phyloP scores from a whole-genome alignment of 2,888 invertebrate genomes.

The Temnothorax ravouxi region DNA sequence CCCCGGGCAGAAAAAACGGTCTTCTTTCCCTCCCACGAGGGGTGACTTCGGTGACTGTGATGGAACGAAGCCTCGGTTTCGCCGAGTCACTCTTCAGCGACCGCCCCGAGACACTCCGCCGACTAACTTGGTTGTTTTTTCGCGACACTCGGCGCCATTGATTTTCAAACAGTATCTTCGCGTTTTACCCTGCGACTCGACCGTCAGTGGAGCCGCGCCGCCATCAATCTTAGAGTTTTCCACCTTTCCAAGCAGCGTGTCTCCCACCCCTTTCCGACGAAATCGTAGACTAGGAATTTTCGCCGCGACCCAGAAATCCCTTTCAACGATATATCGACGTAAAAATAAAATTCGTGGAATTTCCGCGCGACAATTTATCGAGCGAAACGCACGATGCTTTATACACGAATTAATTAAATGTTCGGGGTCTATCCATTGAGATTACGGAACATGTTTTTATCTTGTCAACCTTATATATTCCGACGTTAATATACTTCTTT shows the following conservation, averaged over 20 bases:
- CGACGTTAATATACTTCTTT: constrained; percentile 25
- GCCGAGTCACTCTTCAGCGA: constrained; percentile 43
- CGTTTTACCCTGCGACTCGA: constrained; percentile 53
- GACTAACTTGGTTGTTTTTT: constrained; percentile 59
- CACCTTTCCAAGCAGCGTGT: constrained; percentile 62
- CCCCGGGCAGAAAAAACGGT: constrained; percentile 1
- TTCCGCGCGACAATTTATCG: neutral
- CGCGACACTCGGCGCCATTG: constrained; percentile 63
- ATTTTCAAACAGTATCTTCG: constrained; percentile 62
- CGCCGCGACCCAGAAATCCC: neutral
- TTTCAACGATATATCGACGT: neutral
- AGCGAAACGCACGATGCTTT: neutral
- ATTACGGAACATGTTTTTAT: constrained; percentile 9
- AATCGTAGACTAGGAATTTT: constrained; percentile 25
- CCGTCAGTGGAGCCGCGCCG: constrained; percentile 44
- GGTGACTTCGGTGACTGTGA: constrained; percentile 54
- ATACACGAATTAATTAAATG: neutral
- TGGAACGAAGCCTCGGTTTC: constrained; percentile 49
- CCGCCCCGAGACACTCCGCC: constrained; percentile 45
- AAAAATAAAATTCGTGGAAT: neutral
- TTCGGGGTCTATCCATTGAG: neutral
- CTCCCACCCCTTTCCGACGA: constrained; percentile 6
- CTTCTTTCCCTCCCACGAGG: constrained; percentile 16
- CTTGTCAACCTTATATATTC: constrained; percentile 14
- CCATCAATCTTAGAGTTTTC: constrained; percentile 67